Conservation (phyloP, 2,113 vertebrate species). For the Rhynchopsitta pachyrhyncha region DNA sequence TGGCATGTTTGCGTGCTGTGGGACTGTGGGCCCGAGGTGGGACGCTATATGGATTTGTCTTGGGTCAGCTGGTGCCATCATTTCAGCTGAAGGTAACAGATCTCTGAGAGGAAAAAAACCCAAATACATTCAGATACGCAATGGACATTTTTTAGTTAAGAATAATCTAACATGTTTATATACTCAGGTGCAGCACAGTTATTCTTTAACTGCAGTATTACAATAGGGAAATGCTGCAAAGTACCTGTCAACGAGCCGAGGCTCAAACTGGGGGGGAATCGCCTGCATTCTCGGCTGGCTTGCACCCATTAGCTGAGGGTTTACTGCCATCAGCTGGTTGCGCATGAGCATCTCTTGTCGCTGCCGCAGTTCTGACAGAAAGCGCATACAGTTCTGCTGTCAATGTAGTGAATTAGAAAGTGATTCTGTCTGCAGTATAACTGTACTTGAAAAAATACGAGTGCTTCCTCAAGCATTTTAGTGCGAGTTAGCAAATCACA, state of each 20-base stretch:
- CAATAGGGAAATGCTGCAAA: not conserved
- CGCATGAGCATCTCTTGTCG: conserved; percentile 88
- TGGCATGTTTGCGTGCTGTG: conserved; percentile 77
- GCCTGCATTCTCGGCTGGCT: conserved; percentile 85
- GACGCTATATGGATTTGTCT: conserved; percentile 86
- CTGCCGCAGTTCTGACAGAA: conserved; percentile 84
- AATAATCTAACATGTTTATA: not conserved
- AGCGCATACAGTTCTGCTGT: not conserved
- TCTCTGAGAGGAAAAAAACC: conserved; percentile 74
- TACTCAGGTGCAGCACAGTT: not conserved
- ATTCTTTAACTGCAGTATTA: not conserved
- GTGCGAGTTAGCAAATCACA: not conserved
- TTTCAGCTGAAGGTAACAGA: conserved; percentile 80
- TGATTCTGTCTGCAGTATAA: not conserved
- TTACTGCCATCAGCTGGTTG: conserved; percentile 87
- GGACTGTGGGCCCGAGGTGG: conserved; percentile 79
- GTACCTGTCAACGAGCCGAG: conserved; percentile 87
- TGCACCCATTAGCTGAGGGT: conserved; percentile 83
- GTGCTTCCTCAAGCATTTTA: not conserved
- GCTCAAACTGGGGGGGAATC: conserved; percentile 84
- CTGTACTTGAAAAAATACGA: not conserved
- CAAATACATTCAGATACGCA: not conserved
- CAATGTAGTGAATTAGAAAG: not conserved
- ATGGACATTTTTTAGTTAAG: not conserved
- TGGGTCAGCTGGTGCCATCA: conserved; percentile 81